Evolutionary conservation across 2,797 vertebrate species (phyloP), one percentile per base, ranked within the genome.

Genomic region (Phaenicophaeus curvirostris): DNA sequence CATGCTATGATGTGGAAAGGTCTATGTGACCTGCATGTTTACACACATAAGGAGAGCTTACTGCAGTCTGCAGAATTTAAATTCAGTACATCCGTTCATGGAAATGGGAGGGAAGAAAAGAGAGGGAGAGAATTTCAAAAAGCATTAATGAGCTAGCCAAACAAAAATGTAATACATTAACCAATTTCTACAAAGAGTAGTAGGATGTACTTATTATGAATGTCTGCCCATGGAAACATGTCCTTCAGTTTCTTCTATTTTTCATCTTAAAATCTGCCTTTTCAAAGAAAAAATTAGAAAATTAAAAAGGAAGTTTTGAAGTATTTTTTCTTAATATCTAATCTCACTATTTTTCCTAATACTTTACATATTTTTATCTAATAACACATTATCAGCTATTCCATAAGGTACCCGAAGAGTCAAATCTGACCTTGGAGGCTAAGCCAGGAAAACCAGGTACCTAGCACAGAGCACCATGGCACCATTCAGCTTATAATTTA

Each of bases 11-110:
- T 8, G 81, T 18, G 57, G 76, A 37, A 28, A 69, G 35, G 39
- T 62, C 24, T 66, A n/a, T 74, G 91, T 92, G 79, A 94, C 72
- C 91, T 25, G 87, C 94, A 78, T 79, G 73, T 89, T 76, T 59
- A 94, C 41, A n/a, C 51, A 7, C 33, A 0, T 7, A 19, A 59
- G 71, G 19, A 63, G 39, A 41, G 66, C 83, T 75, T 68, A 1
- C 15, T 63, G 86, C 63, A 81, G 84, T 13, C 92, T 93, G 59
- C 51, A 87, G 75, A 51, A 19, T 15, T 71, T 73, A 55, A 78
- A 92, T 55, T 25, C 85, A 63, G 61, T 12, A 20, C 69, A 51
- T 76, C 76, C 0, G 0, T 31, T 30, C 3, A 0, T 13, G 35
- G 21, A 5, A 65, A 85, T n/a, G 39, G 31, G 5, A 78, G 35